Evolutionary conservation across 2,113 vertebrate genomes (phyloP).

Genomic region (Oryzias javanicus): DNA sequence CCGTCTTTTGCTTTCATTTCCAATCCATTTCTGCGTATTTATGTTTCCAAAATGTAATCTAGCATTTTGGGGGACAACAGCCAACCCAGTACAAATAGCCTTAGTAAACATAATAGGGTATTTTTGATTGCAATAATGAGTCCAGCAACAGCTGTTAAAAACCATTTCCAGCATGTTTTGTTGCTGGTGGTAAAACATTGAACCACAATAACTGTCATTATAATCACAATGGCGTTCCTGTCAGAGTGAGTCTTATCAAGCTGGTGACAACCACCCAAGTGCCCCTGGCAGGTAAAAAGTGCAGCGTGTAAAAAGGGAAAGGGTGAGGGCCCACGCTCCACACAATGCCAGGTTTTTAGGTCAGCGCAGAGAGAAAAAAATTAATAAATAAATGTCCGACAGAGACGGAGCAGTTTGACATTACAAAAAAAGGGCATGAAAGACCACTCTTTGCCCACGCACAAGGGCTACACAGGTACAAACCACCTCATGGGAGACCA

Average conservation of each 20-base stretch:
- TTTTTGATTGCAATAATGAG: constrained; percentile 63
- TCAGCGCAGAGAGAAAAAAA: constrained; percentile 27
- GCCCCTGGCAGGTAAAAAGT: constrained; percentile 55
- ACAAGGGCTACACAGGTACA: constrained; percentile 24
- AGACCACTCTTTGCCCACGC: constrained; percentile 31
- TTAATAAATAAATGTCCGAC: constrained; percentile 10
- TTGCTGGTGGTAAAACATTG: constrained; percentile 49
- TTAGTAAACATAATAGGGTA: constrained; percentile 54
- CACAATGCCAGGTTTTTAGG: constrained; percentile 38
- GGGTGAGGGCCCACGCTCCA: constrained; percentile 19
- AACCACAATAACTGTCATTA: constrained; percentile 64
- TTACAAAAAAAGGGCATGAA: constrained; percentile 45
- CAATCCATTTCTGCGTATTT: constrained; percentile 32
- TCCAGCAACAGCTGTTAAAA: constrained; percentile 55
- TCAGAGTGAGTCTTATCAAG: constrained; percentile 58
- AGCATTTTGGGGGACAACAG: constrained; percentile 48
- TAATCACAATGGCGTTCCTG: constrained; percentile 61
- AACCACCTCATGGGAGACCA: constrained; percentile 21
- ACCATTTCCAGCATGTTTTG: constrained; percentile 53
- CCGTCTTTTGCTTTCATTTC: constrained; percentile 30
- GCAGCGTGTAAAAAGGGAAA: constrained; percentile 41
- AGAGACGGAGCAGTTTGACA: constrained; percentile 41
- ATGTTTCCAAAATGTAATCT: constrained; percentile 46
- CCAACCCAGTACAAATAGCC: constrained; percentile 48
- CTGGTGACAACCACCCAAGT: constrained; percentile 35